A percentile compares a stretch with the other conserved stretches of the same genome.
phyloP scores from a whole-genome alignment of 2,797 vertebrate species.

The Intellagama lesueurii region DNA sequence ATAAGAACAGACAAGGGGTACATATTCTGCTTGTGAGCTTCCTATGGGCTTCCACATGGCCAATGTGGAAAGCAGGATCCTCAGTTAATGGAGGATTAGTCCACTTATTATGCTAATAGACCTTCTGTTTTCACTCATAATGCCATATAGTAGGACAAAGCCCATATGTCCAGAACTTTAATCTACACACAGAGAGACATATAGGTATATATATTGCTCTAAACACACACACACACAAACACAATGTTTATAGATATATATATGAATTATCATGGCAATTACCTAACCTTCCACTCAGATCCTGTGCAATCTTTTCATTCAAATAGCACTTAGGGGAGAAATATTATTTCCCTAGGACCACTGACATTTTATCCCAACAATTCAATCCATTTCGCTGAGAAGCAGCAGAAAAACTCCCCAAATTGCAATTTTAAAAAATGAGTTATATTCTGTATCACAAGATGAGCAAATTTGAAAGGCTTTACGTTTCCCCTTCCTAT shows the following conservation, averaged over 20 bases:
- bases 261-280: slow-evolving; percentile 55
- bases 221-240: too few relatives aligned
- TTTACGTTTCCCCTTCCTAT: slow-evolving; percentile 1
- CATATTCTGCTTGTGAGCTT: neutral
- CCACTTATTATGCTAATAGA: neutral
- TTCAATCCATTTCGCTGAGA: slow-evolving; percentile 43
- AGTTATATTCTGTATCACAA: slow-evolving; percentile 31
- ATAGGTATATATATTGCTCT: neutral
- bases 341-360: slow-evolving; percentile 22
- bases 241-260: too few relatives aligned
- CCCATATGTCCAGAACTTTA: slow-evolving; percentile 39
- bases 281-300: slow-evolving; percentile 39
- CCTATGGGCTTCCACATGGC: too few relatives aligned
- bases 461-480: slow-evolving; percentile 11
- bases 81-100: neutral
- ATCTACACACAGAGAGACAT: neutral
- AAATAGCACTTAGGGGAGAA: slow-evolving; percentile 47
- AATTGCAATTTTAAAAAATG: slow-evolving; percentile 32
- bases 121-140: slow-evolving; percentile 57
- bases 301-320: slow-evolving; percentile 33
- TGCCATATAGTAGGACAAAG: slow-evolving; percentile 53
- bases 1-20: neutral
- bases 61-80: neutral
- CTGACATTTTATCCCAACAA: slow-evolving; percentile 37
- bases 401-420: neutral